Base-by-base conservation (phyloP, 2,888 invertebrate genomes). In the Caenorhabditis zanzibari region DNA sequence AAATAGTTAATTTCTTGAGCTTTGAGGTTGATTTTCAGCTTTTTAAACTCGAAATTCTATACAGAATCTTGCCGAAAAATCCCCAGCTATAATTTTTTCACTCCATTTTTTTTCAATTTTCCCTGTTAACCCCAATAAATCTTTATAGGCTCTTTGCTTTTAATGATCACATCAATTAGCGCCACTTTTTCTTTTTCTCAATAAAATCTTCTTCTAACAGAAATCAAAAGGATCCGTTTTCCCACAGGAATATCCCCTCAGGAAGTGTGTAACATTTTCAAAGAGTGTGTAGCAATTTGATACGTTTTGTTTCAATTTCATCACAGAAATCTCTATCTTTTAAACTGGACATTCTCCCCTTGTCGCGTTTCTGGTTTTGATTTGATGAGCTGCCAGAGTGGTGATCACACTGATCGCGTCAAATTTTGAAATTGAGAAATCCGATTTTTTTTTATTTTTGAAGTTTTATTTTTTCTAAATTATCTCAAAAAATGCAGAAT, bases 211-310 rank as follows among this genome's bases (percentile, higher is more conserved):
- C n/a, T n/a, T 32, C 28, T 19, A 58, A 1, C 4, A 14, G 19
- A 22, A 49, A 28, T 16, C 66, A 22, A 68, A 38, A 19, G 12
- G 59, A 59, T 22, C n/a, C 24, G 16, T 16, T 12, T 28, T 16
- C 26, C 24, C 41, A 19, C 16, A 6, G n/a, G n/a, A n/a, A n/a
- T n/a, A n/a, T 28, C 10, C 26, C 24, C 41, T 12, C 16, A 6
- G n/a, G 9, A 35, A 24, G 9, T 3, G 69, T 77, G 77, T 77
- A 77, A 77, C 71, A 77, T 77, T 77, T 63, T 58, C 19, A 68
- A 35, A 41, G 24, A 7, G 7, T 12, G 38, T n/a, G 58, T n/a
- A 24, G 76, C 76, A 77, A 77, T 71, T 71, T 32, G 77, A 77
- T 77, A 26, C 69, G 68, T 68, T 54, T 68, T 54, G 68, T 68